Evolutionary conservation across 1,140 invertebrate genomes (phyloP), one percentile per base, ranked within the genome.

Genomic region (Lucilia sericata): DNA sequence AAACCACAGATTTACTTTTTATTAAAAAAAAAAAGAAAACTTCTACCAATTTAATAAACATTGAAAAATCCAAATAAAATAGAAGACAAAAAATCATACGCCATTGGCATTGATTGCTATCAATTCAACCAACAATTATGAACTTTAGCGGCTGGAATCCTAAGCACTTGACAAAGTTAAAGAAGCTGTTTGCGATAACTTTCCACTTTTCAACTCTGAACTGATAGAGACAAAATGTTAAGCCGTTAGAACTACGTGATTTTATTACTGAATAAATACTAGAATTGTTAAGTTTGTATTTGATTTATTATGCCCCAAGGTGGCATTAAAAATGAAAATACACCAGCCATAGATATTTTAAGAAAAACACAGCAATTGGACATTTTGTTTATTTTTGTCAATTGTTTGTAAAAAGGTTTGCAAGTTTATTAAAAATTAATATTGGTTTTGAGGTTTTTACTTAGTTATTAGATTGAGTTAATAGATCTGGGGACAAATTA

Each of bases 351-450:
- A 7, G 21, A 8, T 30, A 30, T 30, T n/a, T n/a, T 30, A 30
- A 1, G 25, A 55, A 55, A 42, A 8, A 42, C 42, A 60, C 14
- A n/a, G 55, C 55, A 60, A n/a, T 60, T 30, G 25, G 60, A n/a
- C n/a, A 49, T 9, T 49, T 49, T 49, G 49, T 49, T 49, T 49
- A 12, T 49, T 49, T 55, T 55, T 55, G 5, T 55, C 51, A 55
- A 55, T 55, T 55, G 51, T 42, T 42, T 42, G 42, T 42, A 42
- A 17, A n/a, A 21, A 17, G 36, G 34, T 76, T 76, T 30, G 21
- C 2, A 76, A 76, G 34, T 76, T 76, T 76, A 76, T 76, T 76
- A 42, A 76, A 76, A 76, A 76, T 76, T 76, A 76, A 76, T 76
- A 76, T 76, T 55, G 51, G 51, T 55, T 55, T 55, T 14, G 25